Base-by-base conservation (phyloP, 2,888 invertebrate genomes). In the Colostygia pectinataria region DNA sequence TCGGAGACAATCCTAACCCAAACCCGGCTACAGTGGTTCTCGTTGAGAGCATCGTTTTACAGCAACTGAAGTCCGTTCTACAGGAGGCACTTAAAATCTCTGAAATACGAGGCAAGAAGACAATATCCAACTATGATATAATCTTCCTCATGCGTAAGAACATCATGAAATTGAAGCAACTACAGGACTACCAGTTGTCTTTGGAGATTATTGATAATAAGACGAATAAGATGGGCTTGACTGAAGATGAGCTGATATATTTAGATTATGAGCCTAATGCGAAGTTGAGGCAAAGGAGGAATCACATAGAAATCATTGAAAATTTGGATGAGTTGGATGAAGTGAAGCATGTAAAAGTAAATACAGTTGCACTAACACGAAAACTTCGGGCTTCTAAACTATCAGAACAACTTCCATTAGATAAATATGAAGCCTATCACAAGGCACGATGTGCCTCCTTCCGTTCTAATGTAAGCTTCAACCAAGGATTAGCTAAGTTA, bases 1-100 rank as follows among this genome's bases (percentile, higher is more conserved):
- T 97, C 72, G 98, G 98, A 0, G 98, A 98, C 71, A 95, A 95
- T 67, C 93, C 94, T 12, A 93, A 94, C 53, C 97, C 98, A 0
- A 92, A 95, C 29, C 91, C 93, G 0, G 96, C 96, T 32, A 95
- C 97, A 0, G 97, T 97, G 0, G 92, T 93, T 44, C 83, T 98
- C 36, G 94, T 98, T 0, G 97, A 98, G 83, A 94, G 93, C 56
- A 94, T 98, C 45, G 94, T 97, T 0, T 91, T 95, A 41, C 94
- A 95, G 61, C 97, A 98, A 80, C 91, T 98, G 62, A 91, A 93
- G 54, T 91, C 92, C 0, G 93, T 98, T 75, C 84, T 97, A n/a
- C 92, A 93, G 61, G 95, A 95, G 77, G 95, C 96, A 0, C 89
- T 92, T 8, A 93, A 94, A 62, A 90, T 94, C 29, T 93, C 95